These are phyloP conservation scores for Agrochola macilenta DNA, from an alignment of 2,888 invertebrate species.

Conservation along the genomic window DNA sequence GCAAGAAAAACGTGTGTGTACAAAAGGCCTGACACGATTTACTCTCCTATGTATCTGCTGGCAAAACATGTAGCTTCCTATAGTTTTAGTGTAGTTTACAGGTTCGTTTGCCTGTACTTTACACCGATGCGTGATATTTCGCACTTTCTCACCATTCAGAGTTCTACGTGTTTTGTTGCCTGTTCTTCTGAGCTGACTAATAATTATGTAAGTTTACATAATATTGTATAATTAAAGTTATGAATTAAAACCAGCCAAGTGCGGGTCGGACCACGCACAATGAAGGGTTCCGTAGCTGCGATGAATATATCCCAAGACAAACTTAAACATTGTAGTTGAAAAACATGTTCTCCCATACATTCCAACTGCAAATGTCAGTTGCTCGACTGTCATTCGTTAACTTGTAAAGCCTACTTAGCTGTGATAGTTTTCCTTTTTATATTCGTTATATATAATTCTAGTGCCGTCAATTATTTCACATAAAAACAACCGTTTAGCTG, in stretches of 20 bases:
- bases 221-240: neutral
- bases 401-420: neutral
- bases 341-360: neutral
- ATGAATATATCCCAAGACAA: neutral
- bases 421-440: neutral
- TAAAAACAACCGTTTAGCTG: neutral
- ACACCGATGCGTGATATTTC: slow-evolving; percentile 83
- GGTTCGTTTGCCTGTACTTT: slow-evolving; percentile 77
- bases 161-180: slow-evolving; percentile 45
- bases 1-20: no score
- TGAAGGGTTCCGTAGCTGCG: neutral
- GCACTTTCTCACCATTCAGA: slow-evolving; percentile 81
- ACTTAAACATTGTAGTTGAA: neutral
- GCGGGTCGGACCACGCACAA: neutral
- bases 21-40: neutral
- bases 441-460: no score
- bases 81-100: slow-evolving; percentile 56
- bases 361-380: neutral
- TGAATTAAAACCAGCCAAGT: neutral
- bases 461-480: neutral
- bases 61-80: slow-evolving; percentile 12
- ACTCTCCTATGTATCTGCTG: slow-evolving; percentile 17
- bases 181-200: slow-evolving; percentile 18
- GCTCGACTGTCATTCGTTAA: neutral
- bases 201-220: neutral